phyloP scores from a whole-genome alignment of 2,797 vertebrate species.

The Lithobates sylvaticus region DNA sequence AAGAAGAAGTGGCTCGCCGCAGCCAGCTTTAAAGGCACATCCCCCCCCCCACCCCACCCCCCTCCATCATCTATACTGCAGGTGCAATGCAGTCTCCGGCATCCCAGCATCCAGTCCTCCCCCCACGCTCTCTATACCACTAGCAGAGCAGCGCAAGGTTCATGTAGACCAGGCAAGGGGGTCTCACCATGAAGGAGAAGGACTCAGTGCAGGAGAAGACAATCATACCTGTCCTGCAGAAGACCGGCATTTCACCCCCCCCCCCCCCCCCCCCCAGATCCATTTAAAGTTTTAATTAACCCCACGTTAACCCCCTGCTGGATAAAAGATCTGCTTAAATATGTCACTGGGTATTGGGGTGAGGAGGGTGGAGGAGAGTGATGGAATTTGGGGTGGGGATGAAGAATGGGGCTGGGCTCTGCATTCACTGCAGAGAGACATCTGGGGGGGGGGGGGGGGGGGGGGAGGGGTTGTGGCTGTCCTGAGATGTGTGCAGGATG shows the following conservation, averaged over 20 bases:
- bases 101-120: not conserved
- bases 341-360: too few relatives aligned
- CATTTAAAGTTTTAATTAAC: not conserved
- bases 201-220: too few relatives aligned
- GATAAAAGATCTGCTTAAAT: too few relatives aligned
- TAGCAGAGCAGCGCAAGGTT: constrained; percentile 11
- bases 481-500: too few relatives aligned
- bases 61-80: constrained; percentile 36
- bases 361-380: too few relatives aligned
- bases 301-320: too few relatives aligned
- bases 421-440: not conserved
- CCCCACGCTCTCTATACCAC: not conserved
- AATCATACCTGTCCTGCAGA: too few relatives aligned
- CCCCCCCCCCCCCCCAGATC: too few relatives aligned
- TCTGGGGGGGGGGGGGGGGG: not conserved
- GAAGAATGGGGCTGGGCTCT: not conserved
- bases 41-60: not conserved
- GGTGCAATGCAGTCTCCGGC: constrained; percentile 56
- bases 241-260: too few relatives aligned
- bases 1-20: constrained; percentile 8
- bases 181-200: too few relatives aligned
- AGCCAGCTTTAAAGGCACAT: not conserved
- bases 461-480: not conserved
- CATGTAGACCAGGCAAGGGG: not conserved
- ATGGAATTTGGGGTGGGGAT: not conserved